These are phyloP conservation scores for Catharus bicknelli DNA, from an alignment of 2,113 vertebrate genomes.

Conservation along the genomic window DNA sequence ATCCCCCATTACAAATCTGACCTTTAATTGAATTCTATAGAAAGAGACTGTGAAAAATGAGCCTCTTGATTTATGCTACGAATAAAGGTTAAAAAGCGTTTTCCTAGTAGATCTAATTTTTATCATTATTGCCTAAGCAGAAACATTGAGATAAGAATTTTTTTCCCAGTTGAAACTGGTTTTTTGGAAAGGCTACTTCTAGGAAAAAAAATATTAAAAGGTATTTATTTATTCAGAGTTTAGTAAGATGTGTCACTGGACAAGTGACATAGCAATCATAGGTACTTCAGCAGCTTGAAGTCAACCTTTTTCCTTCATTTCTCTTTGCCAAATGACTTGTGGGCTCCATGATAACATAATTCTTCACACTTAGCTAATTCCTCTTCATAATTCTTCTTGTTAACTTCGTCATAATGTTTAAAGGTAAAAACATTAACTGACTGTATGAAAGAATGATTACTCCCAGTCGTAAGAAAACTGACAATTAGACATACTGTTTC, in stretches of 20 bases:
- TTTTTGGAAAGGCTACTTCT: not conserved
- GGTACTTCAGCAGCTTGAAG: not conserved
- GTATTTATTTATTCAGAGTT: not conserved
- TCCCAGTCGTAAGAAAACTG: not conserved
- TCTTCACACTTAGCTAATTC: not conserved
- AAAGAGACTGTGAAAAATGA: constrained; percentile 80
- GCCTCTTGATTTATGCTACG: constrained; percentile 78
- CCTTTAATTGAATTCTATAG: constrained; percentile 85
- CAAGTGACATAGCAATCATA: not conserved
- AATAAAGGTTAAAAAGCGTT: constrained; percentile 82
- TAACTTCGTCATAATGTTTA: not conserved
- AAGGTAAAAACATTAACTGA: not conserved
- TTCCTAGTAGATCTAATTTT: constrained; percentile 62
- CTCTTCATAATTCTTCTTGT: constrained; percentile 15
- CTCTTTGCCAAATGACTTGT: not conserved
- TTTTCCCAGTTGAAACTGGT: not conserved
- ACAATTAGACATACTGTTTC: not conserved
- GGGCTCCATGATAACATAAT: not conserved
- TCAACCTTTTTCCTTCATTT: not conserved
- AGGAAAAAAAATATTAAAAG: not conserved
- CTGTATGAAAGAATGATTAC: not conserved
- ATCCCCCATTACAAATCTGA: constrained; percentile 79
- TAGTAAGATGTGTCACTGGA: not conserved
- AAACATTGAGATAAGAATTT: not conserved
- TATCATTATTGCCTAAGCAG: constrained; percentile 41